Conservation (phyloP, 2,888 invertebrate genomes). For the Schizaphis graminum region DNA sequence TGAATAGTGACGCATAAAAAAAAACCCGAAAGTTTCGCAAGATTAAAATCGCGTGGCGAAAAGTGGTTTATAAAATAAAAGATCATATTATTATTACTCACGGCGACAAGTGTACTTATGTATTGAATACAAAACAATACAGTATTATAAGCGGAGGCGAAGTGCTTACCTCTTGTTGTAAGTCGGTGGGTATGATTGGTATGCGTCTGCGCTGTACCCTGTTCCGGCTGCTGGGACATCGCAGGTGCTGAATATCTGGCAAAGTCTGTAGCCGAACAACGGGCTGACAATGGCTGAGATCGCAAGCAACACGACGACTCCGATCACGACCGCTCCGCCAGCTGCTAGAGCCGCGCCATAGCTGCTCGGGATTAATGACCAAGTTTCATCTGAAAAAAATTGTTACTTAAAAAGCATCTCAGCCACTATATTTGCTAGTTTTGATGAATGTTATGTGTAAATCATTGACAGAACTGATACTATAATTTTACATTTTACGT, state of each 20-base stretch:
- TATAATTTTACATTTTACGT: not conserved
- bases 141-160: not conserved
- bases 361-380: conserved; percentile 23
- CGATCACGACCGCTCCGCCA: conserved; percentile 68
- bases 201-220: not conserved
- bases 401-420: not conserved
- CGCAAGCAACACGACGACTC: conserved; percentile 68
- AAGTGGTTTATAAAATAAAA: not conserved
- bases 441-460: too few species aligned
- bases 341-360: conserved; percentile 14
- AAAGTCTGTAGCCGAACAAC: conserved; percentile 68
- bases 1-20: not conserved
- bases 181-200: conserved; percentile 16
- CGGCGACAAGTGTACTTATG: not conserved
- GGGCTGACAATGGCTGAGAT: conserved; percentile 68
- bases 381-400: conserved; percentile 16
- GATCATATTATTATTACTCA: not conserved
- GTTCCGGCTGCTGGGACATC: conserved; percentile 60
- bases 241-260: conserved; percentile 69
- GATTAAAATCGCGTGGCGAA: not conserved
- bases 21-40: not conserved
- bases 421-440: not conserved
- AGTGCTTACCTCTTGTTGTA: conserved; percentile 49
- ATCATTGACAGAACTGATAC: not conserved
- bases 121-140: not conserved